These are phyloP conservation scores for Laothoe populi DNA, from an alignment of 2,888 invertebrate species.

Conservation along the genomic window DNA sequence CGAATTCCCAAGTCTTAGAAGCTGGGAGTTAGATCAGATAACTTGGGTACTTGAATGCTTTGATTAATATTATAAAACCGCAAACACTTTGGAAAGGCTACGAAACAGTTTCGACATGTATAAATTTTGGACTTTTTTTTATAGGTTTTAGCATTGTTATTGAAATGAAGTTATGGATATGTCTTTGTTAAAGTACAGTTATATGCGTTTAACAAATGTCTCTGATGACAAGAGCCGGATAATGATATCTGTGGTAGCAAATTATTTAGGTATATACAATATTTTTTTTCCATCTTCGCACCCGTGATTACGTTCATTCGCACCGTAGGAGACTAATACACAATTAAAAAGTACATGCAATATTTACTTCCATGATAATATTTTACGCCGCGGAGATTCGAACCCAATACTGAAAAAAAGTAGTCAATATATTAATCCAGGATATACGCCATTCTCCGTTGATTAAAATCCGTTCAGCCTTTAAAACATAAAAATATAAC, in stretches of 20 bases:
- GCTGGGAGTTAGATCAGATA: neutral
- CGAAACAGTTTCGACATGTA: neutral
- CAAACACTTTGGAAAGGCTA: neutral
- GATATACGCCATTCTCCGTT: too few relatives aligned
- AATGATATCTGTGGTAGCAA: neutral
- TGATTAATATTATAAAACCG: neutral
- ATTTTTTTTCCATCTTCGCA: too few relatives aligned
- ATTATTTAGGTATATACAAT: slow-evolving; percentile 27
- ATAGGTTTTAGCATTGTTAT: neutral
- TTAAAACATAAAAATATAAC: too few relatives aligned
- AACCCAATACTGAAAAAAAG: too few relatives aligned
- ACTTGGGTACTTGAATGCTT: neutral
- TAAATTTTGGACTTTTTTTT: neutral
- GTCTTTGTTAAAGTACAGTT: neutral
- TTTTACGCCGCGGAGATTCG: too few relatives aligned
- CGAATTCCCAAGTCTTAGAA: neutral
- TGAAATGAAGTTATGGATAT: neutral
- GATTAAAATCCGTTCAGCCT: too few relatives aligned
- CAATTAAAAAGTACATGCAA: too few relatives aligned
- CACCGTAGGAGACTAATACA: too few relatives aligned
- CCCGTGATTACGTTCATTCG: too few relatives aligned
- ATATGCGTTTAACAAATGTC: neutral
- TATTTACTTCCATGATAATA: too few relatives aligned
- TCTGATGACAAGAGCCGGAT: neutral
- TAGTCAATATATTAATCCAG: too few relatives aligned